Evolutionary conservation across 2,797 vertebrate species (phyloP).

Genomic region (Lacerta agilis): DNA sequence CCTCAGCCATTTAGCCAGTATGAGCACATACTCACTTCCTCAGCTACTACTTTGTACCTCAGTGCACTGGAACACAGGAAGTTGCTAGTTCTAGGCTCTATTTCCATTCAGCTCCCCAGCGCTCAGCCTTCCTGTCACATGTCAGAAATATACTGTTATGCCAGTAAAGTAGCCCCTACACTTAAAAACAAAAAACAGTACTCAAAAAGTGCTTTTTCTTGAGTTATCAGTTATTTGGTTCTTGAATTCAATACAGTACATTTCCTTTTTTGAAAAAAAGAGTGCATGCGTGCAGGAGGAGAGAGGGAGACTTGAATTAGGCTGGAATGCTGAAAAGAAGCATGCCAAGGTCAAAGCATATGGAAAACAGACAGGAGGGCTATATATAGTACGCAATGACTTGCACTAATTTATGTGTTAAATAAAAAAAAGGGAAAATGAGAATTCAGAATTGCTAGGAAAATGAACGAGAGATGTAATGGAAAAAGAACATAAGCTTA

Average conservation of each 20-base stretch:
- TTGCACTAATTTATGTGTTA: slow-evolving; percentile 77
- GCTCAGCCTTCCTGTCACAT: neutral
- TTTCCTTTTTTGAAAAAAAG: slow-evolving; percentile 56
- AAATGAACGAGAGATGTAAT: slow-evolving; percentile 60
- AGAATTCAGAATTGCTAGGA: slow-evolving; percentile 58
- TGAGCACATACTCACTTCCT: neutral
- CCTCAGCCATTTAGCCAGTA: too few relatives aligned
- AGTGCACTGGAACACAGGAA: too few relatives aligned
- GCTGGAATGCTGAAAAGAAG: slow-evolving; percentile 71
- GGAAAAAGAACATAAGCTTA: slow-evolving; percentile 53
- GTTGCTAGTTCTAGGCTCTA: neutral
- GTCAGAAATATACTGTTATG: neutral
- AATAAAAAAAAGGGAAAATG: slow-evolving; percentile 51
- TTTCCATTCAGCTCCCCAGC: neutral
- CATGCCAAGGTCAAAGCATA: slow-evolving; percentile 74
- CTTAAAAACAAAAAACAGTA: slow-evolving; percentile 22
- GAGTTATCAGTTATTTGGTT: slow-evolving; percentile 26
- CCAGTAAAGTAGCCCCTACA: neutral
- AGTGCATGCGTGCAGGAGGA: slow-evolving; percentile 27
- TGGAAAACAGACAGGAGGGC: slow-evolving; percentile 77
- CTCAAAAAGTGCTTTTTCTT: slow-evolving; percentile 21
- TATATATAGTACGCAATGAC: slow-evolving; percentile 84
- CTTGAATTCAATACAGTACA: slow-evolving; percentile 36
- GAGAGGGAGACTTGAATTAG: slow-evolving; percentile 33
- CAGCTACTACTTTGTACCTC: neutral